Percentiles rank a stretch among this genome's conserved stretches.
Conservation (phyloP, 2,113 vertebrate species). For the Onychorhynchus coronatus region DNA sequence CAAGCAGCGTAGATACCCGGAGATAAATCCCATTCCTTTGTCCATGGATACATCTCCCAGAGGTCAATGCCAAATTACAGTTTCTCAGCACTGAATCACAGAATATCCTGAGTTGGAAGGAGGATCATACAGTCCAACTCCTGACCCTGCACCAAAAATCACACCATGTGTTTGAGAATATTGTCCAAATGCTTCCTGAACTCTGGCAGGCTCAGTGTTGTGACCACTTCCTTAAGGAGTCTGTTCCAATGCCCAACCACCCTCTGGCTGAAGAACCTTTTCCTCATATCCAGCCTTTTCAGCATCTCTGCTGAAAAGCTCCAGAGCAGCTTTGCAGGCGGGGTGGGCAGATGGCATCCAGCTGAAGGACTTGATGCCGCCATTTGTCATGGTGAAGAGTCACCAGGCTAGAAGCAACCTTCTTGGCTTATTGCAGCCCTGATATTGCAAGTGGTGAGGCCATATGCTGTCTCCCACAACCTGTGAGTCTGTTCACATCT, state of each 20-base stretch:
- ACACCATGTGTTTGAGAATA: background rate
- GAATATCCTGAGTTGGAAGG: background rate
- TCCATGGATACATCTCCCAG: background rate
- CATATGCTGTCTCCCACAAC: slow-evolving; percentile 14
- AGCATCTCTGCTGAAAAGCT: background rate
- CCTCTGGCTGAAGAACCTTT: background rate
- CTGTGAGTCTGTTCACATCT: slow-evolving; percentile 2
- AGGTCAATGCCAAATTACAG: background rate
- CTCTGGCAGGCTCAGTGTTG: background rate
- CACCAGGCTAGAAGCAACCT: slow-evolving; percentile 23
- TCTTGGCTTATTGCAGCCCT: background rate
- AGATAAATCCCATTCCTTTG: background rate
- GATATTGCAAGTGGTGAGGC: background rate
- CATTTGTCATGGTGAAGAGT: background rate
- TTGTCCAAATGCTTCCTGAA: background rate
- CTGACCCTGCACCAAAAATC: background rate
- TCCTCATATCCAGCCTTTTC: background rate
- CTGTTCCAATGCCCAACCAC: background rate
- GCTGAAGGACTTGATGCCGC: background rate
- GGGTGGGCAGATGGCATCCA: background rate
- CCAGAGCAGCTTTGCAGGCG: background rate
- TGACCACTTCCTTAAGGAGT: background rate
- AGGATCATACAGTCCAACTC: background rate
- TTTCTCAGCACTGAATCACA: background rate
- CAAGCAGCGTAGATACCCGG: background rate